phyloP scores from a whole-genome alignment of 2,888 invertebrate genomes.

The Hartigia nigra region DNA sequence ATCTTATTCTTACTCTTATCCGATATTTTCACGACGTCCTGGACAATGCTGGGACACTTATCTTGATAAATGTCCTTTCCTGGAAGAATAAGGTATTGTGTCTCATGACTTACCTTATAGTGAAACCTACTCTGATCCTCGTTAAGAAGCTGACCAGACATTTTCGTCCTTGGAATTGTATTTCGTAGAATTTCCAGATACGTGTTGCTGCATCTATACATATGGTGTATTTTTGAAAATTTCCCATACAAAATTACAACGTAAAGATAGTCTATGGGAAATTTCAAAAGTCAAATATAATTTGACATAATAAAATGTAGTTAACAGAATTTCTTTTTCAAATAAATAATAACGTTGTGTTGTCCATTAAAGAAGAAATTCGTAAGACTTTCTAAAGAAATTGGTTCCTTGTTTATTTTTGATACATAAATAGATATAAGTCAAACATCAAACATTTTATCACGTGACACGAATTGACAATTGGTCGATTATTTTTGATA shows the following conservation, averaged over 20 bases:
- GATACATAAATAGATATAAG: neutral
- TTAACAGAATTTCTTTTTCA: neutral
- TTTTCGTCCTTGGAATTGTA: neutral
- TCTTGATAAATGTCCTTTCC: neutral
- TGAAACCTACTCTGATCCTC: neutral
- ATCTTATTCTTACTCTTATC: neutral
- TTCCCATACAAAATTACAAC: neutral
- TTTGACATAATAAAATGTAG: neutral
- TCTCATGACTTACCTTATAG: neutral
- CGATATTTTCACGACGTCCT: neutral
- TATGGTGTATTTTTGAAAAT: neutral
- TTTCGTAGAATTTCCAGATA: neutral
- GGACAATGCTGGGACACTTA: neutral
- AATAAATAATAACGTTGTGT: neutral
- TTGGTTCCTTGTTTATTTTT: neutral
- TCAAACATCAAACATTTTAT: neutral
- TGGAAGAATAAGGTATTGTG: neutral
- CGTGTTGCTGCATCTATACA: neutral
- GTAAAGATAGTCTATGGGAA: neutral
- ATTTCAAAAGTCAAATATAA: neutral
- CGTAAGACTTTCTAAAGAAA: neutral
- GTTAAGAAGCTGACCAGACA: neutral
- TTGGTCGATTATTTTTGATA: neutral
- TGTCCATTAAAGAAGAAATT: neutral
- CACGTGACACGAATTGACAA: neutral